Evolutionary conservation across 1,140 invertebrate genomes (phyloP), one percentile per base, ranked within the genome.

Genomic region (Vollenhovia emeryi): DNA sequence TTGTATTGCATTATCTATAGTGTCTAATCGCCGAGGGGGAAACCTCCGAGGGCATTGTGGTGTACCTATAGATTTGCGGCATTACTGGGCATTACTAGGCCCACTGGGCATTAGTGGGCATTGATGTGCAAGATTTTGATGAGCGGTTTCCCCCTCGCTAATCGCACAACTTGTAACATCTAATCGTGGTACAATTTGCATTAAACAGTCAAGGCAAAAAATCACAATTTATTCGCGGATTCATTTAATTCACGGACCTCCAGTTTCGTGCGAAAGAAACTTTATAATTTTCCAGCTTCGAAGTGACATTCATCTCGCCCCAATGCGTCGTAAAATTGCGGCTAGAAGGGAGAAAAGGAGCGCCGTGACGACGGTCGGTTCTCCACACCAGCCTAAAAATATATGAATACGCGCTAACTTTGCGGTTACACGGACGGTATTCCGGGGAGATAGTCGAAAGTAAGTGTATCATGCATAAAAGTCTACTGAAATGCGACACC

Each of bases 401-500:
- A 57, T 50, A 82, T 50, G 60, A 79, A 79, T 33, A 36, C 33
- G 66, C 33, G 66, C n/a, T 71, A 80, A 80, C 64, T 55, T 80
- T 15, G 33, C 24, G 64, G 24, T 69, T 69, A 40, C 45, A n/a
- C 8, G 24, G n/a, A 57, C 21, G 50, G 21, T 64, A 76, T 62
- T 76, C 30, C 27, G 8, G 57, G 18, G 40, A 40, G 30, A 6
- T 50, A 24, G 52, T 27, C 45, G 27, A 3, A 60, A 62, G 27
- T 18, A 27, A 55, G 30, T 66, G 69, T 80, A 87, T 87, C 86
- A 76, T 84, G 74, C 71, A 89, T 86, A 88, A 88, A 76, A 50
- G 74, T 80, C 62, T 83, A 80, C 80, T 82, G 84, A 88, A 85
- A 87, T 24, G 80, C 82, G 85, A 86, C 89, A 89, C 88, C 66